Conservation (phyloP, 2,113 vertebrate species). For the Sebastes schlegelii region DNA sequence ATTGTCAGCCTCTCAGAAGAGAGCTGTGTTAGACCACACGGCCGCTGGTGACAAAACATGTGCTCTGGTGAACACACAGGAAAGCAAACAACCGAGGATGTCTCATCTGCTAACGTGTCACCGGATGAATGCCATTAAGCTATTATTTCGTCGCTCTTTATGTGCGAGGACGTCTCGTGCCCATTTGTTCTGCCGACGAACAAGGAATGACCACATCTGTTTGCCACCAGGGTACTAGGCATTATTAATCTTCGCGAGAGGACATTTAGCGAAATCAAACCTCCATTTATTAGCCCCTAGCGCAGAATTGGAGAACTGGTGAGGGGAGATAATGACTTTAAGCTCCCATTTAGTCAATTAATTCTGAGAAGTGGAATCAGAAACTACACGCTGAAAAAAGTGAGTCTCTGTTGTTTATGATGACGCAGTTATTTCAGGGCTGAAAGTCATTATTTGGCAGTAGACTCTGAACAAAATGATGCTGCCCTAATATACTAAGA, state of each 20-base stretch:
- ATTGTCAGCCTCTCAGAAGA: slow-evolving; percentile 51
- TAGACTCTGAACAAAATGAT: slow-evolving; percentile 12
- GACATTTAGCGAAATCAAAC: slow-evolving; percentile 75
- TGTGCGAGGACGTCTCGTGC: slow-evolving; percentile 40
- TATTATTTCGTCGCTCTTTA: slow-evolving; percentile 40
- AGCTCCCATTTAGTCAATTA: slow-evolving; percentile 71
- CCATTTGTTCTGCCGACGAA: slow-evolving; percentile 48
- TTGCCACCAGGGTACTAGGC: slow-evolving; percentile 55
- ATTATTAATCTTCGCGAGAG: slow-evolving; percentile 66
- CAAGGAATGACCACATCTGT: slow-evolving; percentile 64
- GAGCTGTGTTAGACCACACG: slow-evolving; percentile 56
- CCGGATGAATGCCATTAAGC: slow-evolving; percentile 56
- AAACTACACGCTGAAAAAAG: slow-evolving; percentile 47
- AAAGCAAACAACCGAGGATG: slow-evolving; percentile 55
- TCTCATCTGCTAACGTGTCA: slow-evolving; percentile 53
- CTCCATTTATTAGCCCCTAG: slow-evolving; percentile 73
- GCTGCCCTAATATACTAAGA: slow-evolving; percentile 18
- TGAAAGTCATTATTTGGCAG: slow-evolving; percentile 55
- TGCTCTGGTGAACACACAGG: slow-evolving; percentile 47
- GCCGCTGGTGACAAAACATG: slow-evolving; percentile 65
- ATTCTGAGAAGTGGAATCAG: slow-evolving; percentile 63
- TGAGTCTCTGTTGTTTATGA: slow-evolving; percentile 50
- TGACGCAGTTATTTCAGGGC: slow-evolving; percentile 46
- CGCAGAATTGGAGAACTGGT: slow-evolving; percentile 58
- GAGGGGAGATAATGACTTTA: slow-evolving; percentile 74